A percentile compares a stretch with the other conserved stretches of the same genome.
These are phyloP conservation scores for Drosophila carrolli DNA, from an alignment of 1,140 invertebrate genomes.

Conservation along the genomic window DNA sequence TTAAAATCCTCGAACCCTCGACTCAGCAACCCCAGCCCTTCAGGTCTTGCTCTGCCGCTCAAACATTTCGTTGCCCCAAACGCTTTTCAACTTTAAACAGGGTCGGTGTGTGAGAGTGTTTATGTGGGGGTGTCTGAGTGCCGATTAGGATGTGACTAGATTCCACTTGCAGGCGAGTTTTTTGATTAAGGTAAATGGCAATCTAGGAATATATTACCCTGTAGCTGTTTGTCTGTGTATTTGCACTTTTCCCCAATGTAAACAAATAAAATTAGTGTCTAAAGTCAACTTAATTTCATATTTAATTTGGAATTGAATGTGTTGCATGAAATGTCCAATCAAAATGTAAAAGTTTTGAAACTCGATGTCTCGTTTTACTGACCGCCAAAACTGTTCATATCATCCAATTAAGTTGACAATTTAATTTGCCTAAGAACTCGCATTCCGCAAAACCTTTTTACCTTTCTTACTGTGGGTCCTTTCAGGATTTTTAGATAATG, in stretches of 20 bases:
- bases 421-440: too few species aligned
- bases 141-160: slow-evolving; percentile 80
- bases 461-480: too few species aligned
- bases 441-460: too few species aligned
- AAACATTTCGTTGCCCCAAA: slow-evolving; percentile 59
- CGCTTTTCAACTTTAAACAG: slow-evolving; percentile 77
- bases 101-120: slow-evolving; percentile 38
- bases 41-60: slow-evolving; percentile 2
- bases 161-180: slow-evolving; percentile 68
- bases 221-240: slow-evolving; percentile 4
- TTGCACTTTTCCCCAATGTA: slow-evolving; percentile 29
- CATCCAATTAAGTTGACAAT: too few species aligned
- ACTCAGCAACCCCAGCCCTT: background rate
- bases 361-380: too few species aligned
- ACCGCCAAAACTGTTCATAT: too few species aligned
- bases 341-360: too few species aligned
- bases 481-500: too few species aligned
- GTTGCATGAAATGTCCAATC: background rate
- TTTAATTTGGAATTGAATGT: background rate
- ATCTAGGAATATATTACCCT: slow-evolving; percentile 37
- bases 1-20: background rate
- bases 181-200: slow-evolving; percentile 78
- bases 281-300: slow-evolving; percentile 24
- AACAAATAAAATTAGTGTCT: slow-evolving; percentile 21
- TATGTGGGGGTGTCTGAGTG: slow-evolving; percentile 57